Evolutionary conservation across 2,888 invertebrate genomes (phyloP).

Genomic region (Machimus rusticus): DNA sequence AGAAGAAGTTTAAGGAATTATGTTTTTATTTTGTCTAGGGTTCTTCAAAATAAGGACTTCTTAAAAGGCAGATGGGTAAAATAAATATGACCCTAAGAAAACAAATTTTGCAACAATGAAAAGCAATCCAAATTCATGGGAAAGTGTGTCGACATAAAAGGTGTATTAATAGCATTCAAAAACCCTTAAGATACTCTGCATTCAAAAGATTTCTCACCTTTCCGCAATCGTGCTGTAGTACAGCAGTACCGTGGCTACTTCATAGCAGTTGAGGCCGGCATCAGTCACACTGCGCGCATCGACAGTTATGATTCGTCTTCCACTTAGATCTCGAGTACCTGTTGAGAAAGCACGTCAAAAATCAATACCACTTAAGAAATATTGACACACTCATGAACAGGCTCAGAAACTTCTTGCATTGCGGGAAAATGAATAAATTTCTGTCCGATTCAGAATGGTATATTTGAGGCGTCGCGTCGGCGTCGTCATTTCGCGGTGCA

Average conservation of each 20-base stretch:
- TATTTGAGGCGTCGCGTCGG: neutral
- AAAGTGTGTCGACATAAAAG: neutral
- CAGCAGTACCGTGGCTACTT: conserved; percentile 74
- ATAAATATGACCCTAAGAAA: neutral
- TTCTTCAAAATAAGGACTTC: neutral
- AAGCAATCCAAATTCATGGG: neutral
- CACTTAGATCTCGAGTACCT: conserved; percentile 73
- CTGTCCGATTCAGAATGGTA: neutral
- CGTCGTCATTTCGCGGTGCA: conserved; percentile 4
- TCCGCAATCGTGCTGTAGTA: conserved; percentile 75
- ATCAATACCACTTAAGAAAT: conserved; percentile 24
- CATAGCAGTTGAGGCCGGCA: conserved; percentile 70
- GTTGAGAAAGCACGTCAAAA: conserved; percentile 52
- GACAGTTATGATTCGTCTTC: conserved; percentile 72
- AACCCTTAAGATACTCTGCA: conserved; percentile 4
- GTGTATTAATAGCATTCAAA: neutral
- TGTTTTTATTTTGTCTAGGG: neutral
- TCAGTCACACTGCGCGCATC: conserved; percentile 69
- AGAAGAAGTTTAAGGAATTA: neutral
- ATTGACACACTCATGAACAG: conserved; percentile 13
- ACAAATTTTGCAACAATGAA: neutral
- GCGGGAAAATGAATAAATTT: conserved; percentile 13
- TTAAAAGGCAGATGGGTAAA: neutral
- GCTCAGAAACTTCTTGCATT: neutral
- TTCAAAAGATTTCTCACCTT: conserved; percentile 65